phyloP scores from a whole-genome alignment of 2,113 vertebrate genomes.

The Stictonetta naevosa region DNA sequence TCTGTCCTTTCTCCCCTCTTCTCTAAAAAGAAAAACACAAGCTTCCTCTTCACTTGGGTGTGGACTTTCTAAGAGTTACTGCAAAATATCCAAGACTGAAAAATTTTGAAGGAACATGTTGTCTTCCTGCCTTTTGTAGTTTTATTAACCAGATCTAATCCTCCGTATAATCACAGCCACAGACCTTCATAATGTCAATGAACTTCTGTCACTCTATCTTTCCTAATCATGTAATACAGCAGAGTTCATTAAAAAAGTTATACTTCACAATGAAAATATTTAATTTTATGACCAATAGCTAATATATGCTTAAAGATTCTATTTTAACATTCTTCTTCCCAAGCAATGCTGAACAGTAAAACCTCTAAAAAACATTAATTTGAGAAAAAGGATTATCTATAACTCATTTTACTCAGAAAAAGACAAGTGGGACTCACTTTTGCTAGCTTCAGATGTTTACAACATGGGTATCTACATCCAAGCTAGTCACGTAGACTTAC shows the following conservation, averaged over 20 bases:
- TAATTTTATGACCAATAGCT: background rate
- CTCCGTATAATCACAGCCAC: background rate
- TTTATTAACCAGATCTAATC: background rate
- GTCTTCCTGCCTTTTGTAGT: background rate
- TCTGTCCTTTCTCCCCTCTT: background rate
- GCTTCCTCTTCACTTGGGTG: background rate
- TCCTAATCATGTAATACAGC: background rate
- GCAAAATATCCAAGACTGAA: background rate
- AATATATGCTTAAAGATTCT: background rate
- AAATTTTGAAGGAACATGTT: background rate
- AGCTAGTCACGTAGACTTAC: background rate
- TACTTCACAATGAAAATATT: background rate
- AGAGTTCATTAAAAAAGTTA: background rate
- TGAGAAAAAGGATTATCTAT: background rate
- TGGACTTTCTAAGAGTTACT: background rate
- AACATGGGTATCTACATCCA: background rate
- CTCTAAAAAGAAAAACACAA: background rate
- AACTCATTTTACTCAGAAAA: background rate
- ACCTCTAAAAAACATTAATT: background rate
- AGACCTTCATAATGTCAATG: background rate
- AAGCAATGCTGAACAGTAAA: background rate
- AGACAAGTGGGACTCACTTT: background rate
- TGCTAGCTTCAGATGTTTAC: background rate
- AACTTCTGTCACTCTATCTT: background rate
- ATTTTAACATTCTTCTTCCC: too few relatives aligned